These are phyloP conservation scores for Hyppa rectilinea DNA, from an alignment of 2,888 invertebrate species.

Conservation along the genomic window DNA sequence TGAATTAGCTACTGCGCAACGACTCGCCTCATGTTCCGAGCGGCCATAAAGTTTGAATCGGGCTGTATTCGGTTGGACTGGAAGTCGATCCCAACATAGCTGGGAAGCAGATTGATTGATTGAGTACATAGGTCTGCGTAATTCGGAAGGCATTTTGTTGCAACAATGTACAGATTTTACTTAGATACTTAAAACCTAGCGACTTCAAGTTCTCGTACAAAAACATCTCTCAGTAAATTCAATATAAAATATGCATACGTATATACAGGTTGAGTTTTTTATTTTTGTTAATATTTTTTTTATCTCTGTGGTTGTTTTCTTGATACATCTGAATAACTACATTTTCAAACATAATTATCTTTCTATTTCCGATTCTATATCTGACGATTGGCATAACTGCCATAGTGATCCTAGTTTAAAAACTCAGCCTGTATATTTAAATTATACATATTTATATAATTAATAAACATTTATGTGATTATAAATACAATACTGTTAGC, in stretches of 20 bases:
- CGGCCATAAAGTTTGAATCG: no score
- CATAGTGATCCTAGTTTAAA: slow-evolving; percentile 1
- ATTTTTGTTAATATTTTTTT: not conserved
- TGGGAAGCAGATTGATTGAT: no score
- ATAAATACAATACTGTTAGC: slow-evolving; percentile 54
- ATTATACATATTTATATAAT: slow-evolving; percentile 38
- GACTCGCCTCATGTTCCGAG: no score
- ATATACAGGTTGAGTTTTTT: slow-evolving; percentile 31
- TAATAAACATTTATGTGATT: slow-evolving; percentile 43
- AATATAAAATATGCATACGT: slow-evolving; percentile 7
- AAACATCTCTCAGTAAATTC: slow-evolving; percentile 34
- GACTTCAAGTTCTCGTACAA: slow-evolving; percentile 43
- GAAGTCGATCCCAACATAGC: no score
- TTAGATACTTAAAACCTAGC: slow-evolving; percentile 24
- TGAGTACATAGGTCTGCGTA: slow-evolving; percentile 26
- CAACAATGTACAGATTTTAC: slow-evolving; percentile 18
- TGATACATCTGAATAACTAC: not conserved
- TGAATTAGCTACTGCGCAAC: no score
- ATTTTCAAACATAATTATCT: not conserved
- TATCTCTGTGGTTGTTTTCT: not conserved
- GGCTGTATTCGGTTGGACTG: no score
- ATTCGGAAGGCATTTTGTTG: slow-evolving; percentile 26
- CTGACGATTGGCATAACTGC: slow-evolving; percentile 7
- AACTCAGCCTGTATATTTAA: slow-evolving; percentile 45
- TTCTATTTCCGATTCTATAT: not conserved